Evolutionary conservation across 2,888 invertebrate species (phyloP).

Genomic region (Tachystola acroxantha): DNA sequence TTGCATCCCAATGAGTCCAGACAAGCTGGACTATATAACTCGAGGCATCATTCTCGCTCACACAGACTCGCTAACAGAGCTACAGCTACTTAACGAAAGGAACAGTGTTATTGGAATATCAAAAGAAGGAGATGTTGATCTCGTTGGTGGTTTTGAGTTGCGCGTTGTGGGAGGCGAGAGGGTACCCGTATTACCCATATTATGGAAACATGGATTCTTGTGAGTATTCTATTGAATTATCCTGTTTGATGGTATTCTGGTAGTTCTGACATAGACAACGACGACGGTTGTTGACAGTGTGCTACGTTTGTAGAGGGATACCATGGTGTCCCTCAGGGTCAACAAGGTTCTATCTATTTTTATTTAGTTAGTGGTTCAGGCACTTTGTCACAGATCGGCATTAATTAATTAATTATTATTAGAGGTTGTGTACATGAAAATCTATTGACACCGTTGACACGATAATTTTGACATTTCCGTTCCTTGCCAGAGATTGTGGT

Average conservation of each 20-base stretch:
- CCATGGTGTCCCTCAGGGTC: too few relatives aligned
- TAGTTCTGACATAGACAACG: too few relatives aligned
- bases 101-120: constrained; percentile 20
- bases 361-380: too few relatives aligned
- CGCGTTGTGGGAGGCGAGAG: constrained; percentile 43
- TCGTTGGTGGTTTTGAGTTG: constrained; percentile 40
- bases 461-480: too few relatives aligned
- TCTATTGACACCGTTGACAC: too few relatives aligned
- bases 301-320: too few relatives aligned
- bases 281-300: too few relatives aligned
- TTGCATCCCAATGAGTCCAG: constrained; percentile 63
- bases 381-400: too few relatives aligned
- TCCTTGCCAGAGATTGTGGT: too few relatives aligned
- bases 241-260: not conserved
- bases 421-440: too few relatives aligned
- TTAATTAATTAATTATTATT: too few relatives aligned
- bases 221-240: constrained; percentile 34
- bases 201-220: constrained; percentile 62
- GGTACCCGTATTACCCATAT: constrained; percentile 59
- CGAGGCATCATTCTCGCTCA: constrained; percentile 30
- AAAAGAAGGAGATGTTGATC: constrained; percentile 38
- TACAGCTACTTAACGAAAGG: constrained; percentile 43
- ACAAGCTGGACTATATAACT: constrained; percentile 61
- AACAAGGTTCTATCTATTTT: too few relatives aligned
- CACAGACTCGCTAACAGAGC: constrained; percentile 46